These are phyloP conservation scores for Phalacrocorax carbo DNA, from an alignment of 2,113 vertebrate species.

Conservation along the genomic window DNA sequence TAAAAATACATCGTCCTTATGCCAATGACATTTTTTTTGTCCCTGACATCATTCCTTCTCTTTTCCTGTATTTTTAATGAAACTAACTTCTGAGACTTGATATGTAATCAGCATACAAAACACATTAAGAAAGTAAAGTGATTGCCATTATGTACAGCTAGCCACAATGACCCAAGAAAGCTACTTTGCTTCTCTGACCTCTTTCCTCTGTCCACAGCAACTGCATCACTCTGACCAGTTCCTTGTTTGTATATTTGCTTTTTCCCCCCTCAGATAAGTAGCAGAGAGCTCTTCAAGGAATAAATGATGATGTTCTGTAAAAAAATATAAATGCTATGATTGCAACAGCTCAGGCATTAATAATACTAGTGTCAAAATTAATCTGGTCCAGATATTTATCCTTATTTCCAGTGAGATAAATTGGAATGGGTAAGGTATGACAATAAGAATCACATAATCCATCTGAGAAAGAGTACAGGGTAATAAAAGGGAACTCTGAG, in stretches of 20 bases:
- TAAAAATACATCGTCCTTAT: neutral
- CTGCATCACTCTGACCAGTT: neutral
- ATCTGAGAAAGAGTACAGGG: neutral
- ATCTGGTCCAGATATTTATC: conserved; percentile 46
- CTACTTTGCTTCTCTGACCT: neutral
- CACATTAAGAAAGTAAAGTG: neutral
- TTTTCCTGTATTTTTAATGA: neutral
- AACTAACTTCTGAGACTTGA: neutral
- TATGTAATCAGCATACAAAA: neutral
- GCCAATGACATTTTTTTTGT: neutral
- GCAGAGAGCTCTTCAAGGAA: neutral
- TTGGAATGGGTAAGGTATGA: conserved; percentile 16
- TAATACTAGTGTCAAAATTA: conserved; percentile 56
- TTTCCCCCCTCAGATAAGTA: neutral
- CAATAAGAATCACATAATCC: conserved; percentile 1
- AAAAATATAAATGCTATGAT: conserved; percentile 16
- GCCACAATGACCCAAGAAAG: neutral
- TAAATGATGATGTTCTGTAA: neutral
- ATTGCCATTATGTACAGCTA: neutral
- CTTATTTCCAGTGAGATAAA: conserved; percentile 53
- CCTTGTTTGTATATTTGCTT: neutral
- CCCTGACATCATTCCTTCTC: neutral
- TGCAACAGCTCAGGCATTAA: neutral
- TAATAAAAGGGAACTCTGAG: neutral
- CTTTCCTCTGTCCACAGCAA: neutral